Conservation (phyloP, 1,140 invertebrate species). For the Leguminivora glycinivorella region DNA sequence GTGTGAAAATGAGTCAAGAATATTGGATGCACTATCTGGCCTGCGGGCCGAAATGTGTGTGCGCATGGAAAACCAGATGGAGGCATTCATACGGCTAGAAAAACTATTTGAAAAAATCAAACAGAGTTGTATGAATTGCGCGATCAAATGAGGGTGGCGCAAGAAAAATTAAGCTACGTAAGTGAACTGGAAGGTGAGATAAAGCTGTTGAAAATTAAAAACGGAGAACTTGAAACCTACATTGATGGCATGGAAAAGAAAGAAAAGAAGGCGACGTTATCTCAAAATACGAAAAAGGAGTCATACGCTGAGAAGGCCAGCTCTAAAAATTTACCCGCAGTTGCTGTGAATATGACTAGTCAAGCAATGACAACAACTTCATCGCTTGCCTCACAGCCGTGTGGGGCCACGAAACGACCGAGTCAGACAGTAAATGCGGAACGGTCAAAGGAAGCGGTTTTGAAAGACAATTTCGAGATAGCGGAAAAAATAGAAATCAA, state of each 20-base stretch:
- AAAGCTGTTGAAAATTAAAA: not conserved
- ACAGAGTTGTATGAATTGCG: not conserved
- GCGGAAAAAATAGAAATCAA: not conserved
- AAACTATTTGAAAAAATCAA: not conserved
- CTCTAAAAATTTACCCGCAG: not conserved
- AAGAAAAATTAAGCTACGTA: not conserved
- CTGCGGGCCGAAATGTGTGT: not conserved
- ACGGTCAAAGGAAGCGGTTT: not conserved
- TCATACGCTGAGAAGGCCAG: not conserved
- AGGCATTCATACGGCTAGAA: not conserved
- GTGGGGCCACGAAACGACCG: not conserved
- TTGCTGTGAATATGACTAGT: not conserved
- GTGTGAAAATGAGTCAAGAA: not conserved
- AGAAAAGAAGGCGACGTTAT: not conserved
- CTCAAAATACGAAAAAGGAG: not conserved
- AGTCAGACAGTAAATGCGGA: not conserved
- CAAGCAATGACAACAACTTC: not conserved
- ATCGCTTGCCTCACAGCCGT: not conserved
- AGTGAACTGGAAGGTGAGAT: not conserved
- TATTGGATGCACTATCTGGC: not conserved
- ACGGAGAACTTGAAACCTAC: not conserved
- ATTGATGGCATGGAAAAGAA: not conserved
- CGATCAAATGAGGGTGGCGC: not conserved
- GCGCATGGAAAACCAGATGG: not conserved
- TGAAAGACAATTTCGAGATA: not conserved